Conservation (phyloP, 2,888 invertebrate species). For the Nudaria mundana region DNA sequence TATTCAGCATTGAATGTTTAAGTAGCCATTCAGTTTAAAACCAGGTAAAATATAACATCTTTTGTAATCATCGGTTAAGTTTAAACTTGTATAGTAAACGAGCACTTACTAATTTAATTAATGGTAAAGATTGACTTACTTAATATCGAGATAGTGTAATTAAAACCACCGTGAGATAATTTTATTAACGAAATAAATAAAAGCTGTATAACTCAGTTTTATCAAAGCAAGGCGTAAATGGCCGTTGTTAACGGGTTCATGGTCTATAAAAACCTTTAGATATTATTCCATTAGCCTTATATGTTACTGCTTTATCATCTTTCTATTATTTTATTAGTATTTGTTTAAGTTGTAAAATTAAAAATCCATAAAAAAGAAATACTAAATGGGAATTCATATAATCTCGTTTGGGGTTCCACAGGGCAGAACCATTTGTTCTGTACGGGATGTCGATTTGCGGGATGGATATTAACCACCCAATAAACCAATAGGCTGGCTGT, state of each 20-base stretch:
- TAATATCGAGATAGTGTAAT: conserved; percentile 9
- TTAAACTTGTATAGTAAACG: background rate
- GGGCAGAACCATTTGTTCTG: no score
- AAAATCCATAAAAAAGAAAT: no score
- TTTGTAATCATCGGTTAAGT: background rate
- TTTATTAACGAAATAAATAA: conserved; percentile 6
- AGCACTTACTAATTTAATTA: conserved; percentile 7
- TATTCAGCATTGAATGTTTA: no score
- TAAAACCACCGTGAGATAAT: conserved; percentile 10
- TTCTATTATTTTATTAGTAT: background rate
- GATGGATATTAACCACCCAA: no score
- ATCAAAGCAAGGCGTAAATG: conserved; percentile 6
- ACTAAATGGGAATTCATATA: no score
- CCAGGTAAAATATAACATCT: background rate
- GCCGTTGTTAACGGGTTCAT: conserved; percentile 3
- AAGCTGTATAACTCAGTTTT: conserved; percentile 4
- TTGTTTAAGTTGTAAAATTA: no score
- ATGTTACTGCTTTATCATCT: conserved; percentile 1
- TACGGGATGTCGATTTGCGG: no score
- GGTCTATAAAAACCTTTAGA: conserved; percentile 4
- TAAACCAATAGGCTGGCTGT: no score
- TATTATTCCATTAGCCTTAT: conserved; percentile 2
- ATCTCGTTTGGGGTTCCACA: no score
- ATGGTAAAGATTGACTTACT: conserved; percentile 7
- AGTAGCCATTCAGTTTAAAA: no score